Percentiles rank a stretch among this genome's conserved stretches.
phyloP scores from a whole-genome alignment of 2,888 invertebrate genomes.

The Diaphora mendica region DNA sequence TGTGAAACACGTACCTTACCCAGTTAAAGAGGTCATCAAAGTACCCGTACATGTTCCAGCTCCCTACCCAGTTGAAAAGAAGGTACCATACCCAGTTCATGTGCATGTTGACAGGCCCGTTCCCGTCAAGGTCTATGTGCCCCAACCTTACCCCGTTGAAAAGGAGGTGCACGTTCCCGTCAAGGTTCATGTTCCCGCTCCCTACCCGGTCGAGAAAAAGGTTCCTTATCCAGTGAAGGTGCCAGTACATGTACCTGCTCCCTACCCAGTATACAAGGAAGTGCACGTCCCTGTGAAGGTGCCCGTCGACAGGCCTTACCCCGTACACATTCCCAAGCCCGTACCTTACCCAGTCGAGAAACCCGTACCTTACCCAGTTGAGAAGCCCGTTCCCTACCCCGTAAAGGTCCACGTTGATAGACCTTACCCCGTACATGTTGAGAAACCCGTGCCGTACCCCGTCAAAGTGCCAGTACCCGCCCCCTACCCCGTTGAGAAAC shows the following conservation, averaged over 20 bases:
- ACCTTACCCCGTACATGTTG: conserved; percentile 81
- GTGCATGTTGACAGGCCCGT: conserved; percentile 83
- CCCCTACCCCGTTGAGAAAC: conserved; percentile 87
- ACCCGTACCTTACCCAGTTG: conserved; percentile 87
- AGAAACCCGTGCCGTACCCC: conserved; percentile 80
- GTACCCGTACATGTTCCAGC: conserved; percentile 88
- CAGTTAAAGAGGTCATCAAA: conserved; percentile 88
- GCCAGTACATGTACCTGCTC: conserved; percentile 87
- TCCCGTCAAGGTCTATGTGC: conserved; percentile 85
- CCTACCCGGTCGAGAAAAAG: conserved; percentile 89
- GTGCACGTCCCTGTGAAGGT: conserved; percentile 88
- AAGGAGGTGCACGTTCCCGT: conserved; percentile 89
- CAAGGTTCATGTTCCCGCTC: conserved; percentile 89
- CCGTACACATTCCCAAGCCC: conserved; percentile 87
- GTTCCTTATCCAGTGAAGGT: conserved; percentile 89
- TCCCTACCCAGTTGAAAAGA: conserved; percentile 90
- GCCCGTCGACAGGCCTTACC: conserved; percentile 88
- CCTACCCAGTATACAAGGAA: conserved; percentile 87
- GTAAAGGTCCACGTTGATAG: conserved; percentile 88
- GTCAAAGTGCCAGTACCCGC: conserved; percentile 90
- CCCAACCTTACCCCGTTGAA: conserved; percentile 87
- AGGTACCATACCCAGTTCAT: conserved; percentile 85
- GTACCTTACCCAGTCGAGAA: conserved; percentile 87
- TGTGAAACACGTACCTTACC: conserved; percentile 88
- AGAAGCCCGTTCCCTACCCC: conserved; percentile 87